A percentile compares a stretch with the other conserved stretches of the same genome.
Conservation (phyloP, 2,888 invertebrate species). For the Ophion obscuratus region DNA sequence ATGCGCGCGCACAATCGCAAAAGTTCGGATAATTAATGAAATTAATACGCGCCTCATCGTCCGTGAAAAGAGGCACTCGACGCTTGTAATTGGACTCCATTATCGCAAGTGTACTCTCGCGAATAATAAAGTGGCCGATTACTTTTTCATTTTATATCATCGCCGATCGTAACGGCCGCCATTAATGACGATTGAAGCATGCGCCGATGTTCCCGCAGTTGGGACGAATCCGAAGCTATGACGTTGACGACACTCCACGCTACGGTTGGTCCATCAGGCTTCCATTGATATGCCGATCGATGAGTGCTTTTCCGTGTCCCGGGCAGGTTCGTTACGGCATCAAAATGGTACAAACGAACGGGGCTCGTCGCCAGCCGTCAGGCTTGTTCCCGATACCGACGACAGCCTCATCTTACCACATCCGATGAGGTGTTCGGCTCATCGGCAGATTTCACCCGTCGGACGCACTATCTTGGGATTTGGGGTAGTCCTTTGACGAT, state of each 20-base stretch:
- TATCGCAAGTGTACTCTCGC: background rate
- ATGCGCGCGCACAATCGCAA: background rate
- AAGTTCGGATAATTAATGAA: background rate
- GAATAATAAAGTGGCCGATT: background rate
- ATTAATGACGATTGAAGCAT: slow-evolving; percentile 1
- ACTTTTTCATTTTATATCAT: background rate
- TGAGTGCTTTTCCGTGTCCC: background rate
- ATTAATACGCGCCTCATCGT: background rate
- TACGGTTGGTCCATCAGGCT: background rate
- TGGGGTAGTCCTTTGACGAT: background rate
- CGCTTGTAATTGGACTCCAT: background rate
- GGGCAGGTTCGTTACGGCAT: background rate
- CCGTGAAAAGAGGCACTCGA: background rate
- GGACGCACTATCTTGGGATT: background rate
- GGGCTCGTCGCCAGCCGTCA: background rate
- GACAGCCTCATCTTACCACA: background rate
- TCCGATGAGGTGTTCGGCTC: background rate
- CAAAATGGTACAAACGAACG: background rate
- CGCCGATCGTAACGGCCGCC: background rate
- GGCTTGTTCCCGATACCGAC: background rate
- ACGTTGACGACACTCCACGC: background rate
- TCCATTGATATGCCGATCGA: background rate
- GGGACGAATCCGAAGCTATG: background rate
- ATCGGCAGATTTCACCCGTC: too few species aligned
- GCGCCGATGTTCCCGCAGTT: background rate